Conservation (phyloP, 2,797 vertebrate species). For the Pipistrellus kuhlii region DNA sequence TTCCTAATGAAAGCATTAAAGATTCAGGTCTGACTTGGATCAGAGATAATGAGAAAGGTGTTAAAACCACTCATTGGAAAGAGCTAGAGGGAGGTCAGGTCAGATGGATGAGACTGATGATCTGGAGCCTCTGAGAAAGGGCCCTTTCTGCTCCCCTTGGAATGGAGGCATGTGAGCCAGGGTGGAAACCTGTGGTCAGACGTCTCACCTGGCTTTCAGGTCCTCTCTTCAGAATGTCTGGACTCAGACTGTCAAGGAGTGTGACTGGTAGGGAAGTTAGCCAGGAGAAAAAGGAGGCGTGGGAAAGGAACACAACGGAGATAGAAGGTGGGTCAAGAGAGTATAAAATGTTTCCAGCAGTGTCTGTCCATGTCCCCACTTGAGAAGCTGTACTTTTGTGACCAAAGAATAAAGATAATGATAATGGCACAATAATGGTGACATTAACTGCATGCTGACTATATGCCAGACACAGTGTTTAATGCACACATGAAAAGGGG, state of each 20-base stretch:
- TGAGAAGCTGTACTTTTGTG: background rate
- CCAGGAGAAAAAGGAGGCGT: background rate
- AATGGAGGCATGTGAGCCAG: background rate
- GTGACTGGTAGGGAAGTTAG: background rate
- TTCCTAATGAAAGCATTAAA: conserved; percentile 78
- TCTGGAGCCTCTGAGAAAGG: background rate
- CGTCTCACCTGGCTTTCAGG: background rate
- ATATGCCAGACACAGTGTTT: background rate
- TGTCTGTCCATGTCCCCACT: background rate
- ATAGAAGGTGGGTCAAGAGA: background rate
- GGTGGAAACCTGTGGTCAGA: background rate
- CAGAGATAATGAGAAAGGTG: conserved; percentile 84
- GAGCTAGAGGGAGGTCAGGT: conserved; percentile 67
- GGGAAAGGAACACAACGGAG: background rate
- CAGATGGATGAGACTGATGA: conserved; percentile 68
- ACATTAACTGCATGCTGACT: background rate
- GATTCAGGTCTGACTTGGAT: conserved; percentile 82
- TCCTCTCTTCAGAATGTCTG: background rate
- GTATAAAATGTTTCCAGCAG: conserved; percentile 25
- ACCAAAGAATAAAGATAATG: background rate
- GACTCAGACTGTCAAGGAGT: background rate
- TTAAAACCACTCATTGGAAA: conserved; percentile 81
- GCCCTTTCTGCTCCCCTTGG: conserved; percentile 2
- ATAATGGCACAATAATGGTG: background rate
- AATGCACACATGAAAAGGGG: background rate